A percentile compares a stretch with the other conserved stretches of the same genome.
phyloP scores from a whole-genome alignment of 2,888 invertebrate species.

The Acleris cristana region DNA sequence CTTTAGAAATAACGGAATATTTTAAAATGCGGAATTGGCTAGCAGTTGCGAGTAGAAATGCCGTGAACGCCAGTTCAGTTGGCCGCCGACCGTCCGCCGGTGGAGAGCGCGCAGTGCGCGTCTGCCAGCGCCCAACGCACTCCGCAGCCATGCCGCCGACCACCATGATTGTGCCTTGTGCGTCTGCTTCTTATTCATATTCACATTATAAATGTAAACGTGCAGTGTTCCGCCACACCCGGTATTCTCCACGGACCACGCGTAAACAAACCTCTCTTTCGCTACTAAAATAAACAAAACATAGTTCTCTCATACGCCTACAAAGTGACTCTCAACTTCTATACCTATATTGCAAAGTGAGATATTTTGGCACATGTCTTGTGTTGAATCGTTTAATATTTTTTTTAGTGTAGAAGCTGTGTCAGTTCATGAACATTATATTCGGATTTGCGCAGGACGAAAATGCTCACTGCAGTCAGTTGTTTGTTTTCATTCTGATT shows the following conservation, averaged over 20 bases:
- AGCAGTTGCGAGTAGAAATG: constrained; percentile 67
- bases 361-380: constrained; percentile 55
- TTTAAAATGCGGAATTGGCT: constrained; percentile 81
- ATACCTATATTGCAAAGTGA: constrained; percentile 48
- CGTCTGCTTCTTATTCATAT: constrained; percentile 60
- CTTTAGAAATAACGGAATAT: constrained; percentile 75
- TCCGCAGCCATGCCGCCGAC: constrained; percentile 79
- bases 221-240: constrained; percentile 10
- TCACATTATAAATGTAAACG: constrained; percentile 36
- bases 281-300: constrained; percentile 40
- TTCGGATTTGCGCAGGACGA: constrained; percentile 53
- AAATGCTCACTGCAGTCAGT: constrained; percentile 61
- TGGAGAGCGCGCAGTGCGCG: constrained; percentile 70
- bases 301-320: constrained; percentile 45
- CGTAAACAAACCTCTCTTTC: constrained; percentile 28
- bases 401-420: constrained; percentile 47
- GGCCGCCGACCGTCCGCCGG: constrained; percentile 76
- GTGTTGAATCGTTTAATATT: constrained; percentile 52
- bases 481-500: constrained; percentile 78
- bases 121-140: constrained; percentile 56
- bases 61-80: constrained; percentile 63
- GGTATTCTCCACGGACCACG: constrained; percentile 6
- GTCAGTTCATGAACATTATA: constrained; percentile 60
- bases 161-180: constrained; percentile 81
- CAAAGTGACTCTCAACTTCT: constrained; percentile 48